A percentile compares a stretch with the other conserved stretches of the same genome.
Conservation (phyloP, 2,113 vertebrate species). For the Coptodon bakossiorum region DNA sequence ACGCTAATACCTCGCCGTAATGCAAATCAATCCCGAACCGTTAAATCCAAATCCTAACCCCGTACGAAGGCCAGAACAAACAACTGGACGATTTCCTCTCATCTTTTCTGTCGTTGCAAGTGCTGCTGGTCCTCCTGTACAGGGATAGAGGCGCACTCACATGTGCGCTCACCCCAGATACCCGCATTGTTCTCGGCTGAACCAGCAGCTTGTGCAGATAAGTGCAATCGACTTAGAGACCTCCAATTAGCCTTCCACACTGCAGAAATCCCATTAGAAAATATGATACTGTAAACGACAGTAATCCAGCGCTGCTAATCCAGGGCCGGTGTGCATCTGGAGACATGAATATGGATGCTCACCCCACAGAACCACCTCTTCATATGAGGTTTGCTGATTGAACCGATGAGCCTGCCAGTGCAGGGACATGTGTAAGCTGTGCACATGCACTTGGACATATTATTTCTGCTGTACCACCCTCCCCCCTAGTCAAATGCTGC, state of each 20-base stretch:
- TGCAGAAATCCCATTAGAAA: constrained; percentile 53
- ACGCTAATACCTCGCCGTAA: background rate
- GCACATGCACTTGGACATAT: background rate
- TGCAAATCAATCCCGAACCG: constrained; percentile 1
- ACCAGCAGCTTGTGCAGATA: constrained; percentile 32
- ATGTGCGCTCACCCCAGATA: background rate
- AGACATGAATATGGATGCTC: background rate
- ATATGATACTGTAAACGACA: constrained; percentile 58
- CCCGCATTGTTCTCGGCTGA: constrained; percentile 27
- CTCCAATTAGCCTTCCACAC: constrained; percentile 36
- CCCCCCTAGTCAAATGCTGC: background rate
- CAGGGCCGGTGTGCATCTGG: background rate
- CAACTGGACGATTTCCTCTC: background rate
- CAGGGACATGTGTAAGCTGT: background rate
- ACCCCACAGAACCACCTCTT: background rate
- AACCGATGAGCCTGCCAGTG: background rate
- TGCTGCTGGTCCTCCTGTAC: background rate
- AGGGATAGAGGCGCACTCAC: background rate
- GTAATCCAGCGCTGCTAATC: constrained; percentile 58
- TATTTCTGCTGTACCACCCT: background rate
- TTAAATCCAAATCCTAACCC: constrained; percentile 22
- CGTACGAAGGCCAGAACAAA: background rate
- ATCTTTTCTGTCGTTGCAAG: background rate
- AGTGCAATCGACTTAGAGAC: constrained; percentile 38
- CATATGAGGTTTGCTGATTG: background rate